phyloP scores from a whole-genome alignment of 2,797 vertebrate species.

The Pantherophis alleghaniensis region DNA sequence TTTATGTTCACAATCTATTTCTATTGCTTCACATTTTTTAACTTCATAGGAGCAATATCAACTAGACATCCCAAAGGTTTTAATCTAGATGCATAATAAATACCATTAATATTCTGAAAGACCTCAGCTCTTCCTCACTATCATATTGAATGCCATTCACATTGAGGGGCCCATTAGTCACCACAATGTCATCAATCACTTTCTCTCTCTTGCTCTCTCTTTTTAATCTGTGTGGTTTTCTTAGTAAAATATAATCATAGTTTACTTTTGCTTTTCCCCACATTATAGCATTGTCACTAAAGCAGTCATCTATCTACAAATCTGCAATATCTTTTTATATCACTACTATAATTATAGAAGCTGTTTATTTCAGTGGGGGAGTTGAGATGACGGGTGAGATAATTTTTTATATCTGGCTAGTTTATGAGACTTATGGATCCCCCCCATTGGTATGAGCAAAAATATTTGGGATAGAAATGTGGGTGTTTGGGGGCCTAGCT shows the following conservation, averaged over 20 bases:
- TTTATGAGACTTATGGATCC: not conserved
- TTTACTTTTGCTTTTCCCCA: not conserved
- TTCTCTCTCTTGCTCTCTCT: not conserved
- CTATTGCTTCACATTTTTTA: not conserved
- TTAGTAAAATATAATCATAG: not conserved
- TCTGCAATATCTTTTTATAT: not conserved
- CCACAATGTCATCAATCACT: not conserved
- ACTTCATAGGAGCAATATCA: not conserved
- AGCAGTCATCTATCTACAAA: not conserved
- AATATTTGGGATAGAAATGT: not conserved
- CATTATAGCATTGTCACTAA: not conserved
- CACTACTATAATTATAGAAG: not conserved
- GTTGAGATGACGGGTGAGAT: not conserved
- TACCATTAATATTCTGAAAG: not conserved
- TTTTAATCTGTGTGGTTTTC: not conserved
- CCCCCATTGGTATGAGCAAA: not conserved
- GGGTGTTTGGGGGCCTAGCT: not conserved
- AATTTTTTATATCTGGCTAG: not conserved
- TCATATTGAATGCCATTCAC: not conserved
- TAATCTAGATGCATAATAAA: not conserved
- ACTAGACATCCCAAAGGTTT: not conserved
- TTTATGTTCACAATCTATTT: not conserved
- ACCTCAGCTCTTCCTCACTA: not conserved
- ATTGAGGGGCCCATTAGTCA: not conserved
- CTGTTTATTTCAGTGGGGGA: not conserved